phyloP scores from a whole-genome alignment of 2,113 vertebrate genomes.

The Anarrhichthys ocellatus region DNA sequence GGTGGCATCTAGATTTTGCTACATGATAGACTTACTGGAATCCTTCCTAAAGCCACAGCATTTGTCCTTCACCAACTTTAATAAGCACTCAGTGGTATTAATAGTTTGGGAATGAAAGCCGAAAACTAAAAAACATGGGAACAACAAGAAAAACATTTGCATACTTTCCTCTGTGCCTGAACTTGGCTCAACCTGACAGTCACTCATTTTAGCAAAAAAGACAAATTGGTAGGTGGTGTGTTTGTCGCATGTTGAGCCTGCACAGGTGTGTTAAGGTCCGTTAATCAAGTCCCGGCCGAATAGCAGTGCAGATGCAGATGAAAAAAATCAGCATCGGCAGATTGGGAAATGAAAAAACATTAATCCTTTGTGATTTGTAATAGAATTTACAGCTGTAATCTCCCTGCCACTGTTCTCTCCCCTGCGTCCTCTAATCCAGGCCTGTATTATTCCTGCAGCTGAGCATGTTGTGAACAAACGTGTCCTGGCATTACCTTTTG shows the following conservation, averaged over 20 bases:
- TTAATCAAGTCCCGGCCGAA: conserved; percentile 17
- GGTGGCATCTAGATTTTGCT: neutral
- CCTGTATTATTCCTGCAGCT: conserved; percentile 67
- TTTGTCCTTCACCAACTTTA: neutral
- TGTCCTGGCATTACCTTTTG: conserved; percentile 48
- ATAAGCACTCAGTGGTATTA: neutral
- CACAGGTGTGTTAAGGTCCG: conserved; percentile 29
- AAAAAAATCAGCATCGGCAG: conserved; percentile 33
- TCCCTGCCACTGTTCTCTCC: conserved; percentile 55
- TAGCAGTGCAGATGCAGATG: conserved; percentile 18
- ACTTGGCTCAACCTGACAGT: neutral
- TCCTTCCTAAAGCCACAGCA: neutral
- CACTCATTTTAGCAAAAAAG: neutral
- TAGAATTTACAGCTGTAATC: conserved; percentile 77
- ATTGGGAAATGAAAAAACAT: conserved; percentile 67
- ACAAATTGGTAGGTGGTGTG: neutral
- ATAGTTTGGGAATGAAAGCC: neutral
- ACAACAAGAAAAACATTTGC: neutral
- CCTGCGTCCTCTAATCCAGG: conserved; percentile 68
- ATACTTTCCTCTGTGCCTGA: neutral
- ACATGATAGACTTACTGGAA: neutral
- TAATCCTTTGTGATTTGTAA: conserved; percentile 75
- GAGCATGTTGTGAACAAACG: conserved; percentile 40
- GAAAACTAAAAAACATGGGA: neutral
- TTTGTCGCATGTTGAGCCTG: neutral